Evolutionary conservation across 2,888 invertebrate species (phyloP), one percentile per base, ranked within the genome.

Genomic region (Campoplex nolae): DNA sequence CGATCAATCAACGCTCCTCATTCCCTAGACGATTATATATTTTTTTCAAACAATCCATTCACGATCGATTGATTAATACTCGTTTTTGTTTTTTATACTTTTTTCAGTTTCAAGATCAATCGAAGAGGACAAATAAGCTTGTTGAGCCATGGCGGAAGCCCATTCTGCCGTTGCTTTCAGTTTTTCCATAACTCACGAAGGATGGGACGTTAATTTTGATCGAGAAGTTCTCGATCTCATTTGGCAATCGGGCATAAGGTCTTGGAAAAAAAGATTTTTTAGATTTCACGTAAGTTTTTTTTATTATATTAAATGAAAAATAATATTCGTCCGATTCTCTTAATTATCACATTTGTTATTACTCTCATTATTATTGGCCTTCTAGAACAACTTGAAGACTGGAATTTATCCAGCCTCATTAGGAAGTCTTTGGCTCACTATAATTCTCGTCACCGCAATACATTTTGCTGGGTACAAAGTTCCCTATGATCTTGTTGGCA

Each of bases 161-260:
- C 99, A 99, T 95, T 97, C 98, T 89, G 99, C 99, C 81, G 99
- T 99, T 88, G 99, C 99, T 88, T 99, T 99, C 95, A 98, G 98
- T 80, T 99, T 99, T 95, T 97, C 98, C 73, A 98, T 99, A 92
- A 99, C 99, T 88, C 99, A 99, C 94, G 99, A 99, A 94, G 99
- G 99, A 90, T 98, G 99, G 96, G 98, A 99, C 93, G 98, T 99
- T 78, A 98, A 99, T 95, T 99, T 99, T 94, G 99, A 99, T 94
- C 96, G 98, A 85, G 99, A 99, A 95, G 99, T 99, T 8, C 96
- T 99, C 16, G 97, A 98, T 93, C 96, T 99, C 73, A 98, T 99
- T 71, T 99, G 99, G 98, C 97, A 98, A 91, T 98, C 99, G 38
- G 99, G 99, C 68, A 95, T 98, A 8, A 96, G 99, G 71, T 99